phyloP scores from a whole-genome alignment of 2,888 invertebrate genomes.

The Miltochrista miniata region DNA sequence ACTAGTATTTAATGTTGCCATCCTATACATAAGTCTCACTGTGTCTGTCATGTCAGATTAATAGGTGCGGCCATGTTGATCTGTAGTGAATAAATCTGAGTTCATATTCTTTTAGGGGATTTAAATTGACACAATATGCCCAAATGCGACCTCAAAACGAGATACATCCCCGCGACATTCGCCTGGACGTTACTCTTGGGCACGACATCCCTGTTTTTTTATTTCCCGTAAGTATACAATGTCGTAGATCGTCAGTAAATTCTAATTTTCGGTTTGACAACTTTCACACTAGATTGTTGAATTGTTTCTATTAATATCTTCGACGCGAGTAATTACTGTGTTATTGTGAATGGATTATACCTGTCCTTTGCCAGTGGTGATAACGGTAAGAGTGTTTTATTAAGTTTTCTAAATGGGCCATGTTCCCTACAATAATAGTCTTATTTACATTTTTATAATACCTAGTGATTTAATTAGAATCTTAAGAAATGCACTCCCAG shows the following conservation, averaged over 20 bases:
- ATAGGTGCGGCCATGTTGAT: slow-evolving; percentile 86
- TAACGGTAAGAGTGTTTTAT: slow-evolving; percentile 32
- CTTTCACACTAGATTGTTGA: slow-evolving; percentile 76
- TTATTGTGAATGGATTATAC: slow-evolving; percentile 37
- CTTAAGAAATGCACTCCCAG: slow-evolving; percentile 14
- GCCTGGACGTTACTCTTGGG: slow-evolving; percentile 98
- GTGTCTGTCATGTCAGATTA: slow-evolving; percentile 66
- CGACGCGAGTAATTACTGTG: slow-evolving; percentile 52
- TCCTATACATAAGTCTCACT: background rate
- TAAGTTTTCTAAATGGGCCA: slow-evolving; percentile 26
- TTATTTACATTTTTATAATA: slow-evolving; percentile 39
- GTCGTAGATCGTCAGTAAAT: slow-evolving; percentile 65
- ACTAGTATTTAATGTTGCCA: slow-evolving; percentile 42
- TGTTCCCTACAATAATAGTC: slow-evolving; percentile 32
- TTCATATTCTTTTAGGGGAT: slow-evolving; percentile 76
- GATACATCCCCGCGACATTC: slow-evolving; percentile 98
- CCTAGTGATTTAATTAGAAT: slow-evolving; percentile 22
- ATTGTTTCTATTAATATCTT: slow-evolving; percentile 74
- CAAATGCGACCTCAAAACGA: slow-evolving; percentile 98
- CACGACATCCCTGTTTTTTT: slow-evolving; percentile 97
- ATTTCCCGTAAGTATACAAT: slow-evolving; percentile 95
- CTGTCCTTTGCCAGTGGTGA: slow-evolving; percentile 24
- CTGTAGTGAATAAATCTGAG: slow-evolving; percentile 79
- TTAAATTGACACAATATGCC: slow-evolving; percentile 89
- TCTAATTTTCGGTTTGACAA: slow-evolving; percentile 74